phyloP scores from a whole-genome alignment of 2,888 invertebrate genomes.

The Limnephilus marmoratus region DNA sequence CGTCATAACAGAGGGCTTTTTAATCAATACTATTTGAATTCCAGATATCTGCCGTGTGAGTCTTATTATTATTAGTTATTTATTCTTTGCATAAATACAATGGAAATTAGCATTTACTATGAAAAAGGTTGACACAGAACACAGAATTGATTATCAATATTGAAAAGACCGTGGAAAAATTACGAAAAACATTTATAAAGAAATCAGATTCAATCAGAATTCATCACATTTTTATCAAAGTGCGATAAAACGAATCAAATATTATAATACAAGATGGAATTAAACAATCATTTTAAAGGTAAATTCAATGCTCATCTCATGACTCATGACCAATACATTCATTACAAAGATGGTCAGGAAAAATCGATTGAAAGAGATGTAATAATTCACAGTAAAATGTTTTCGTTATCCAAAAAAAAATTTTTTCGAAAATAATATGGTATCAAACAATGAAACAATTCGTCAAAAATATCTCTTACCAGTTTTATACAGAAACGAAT shows the following conservation, averaged over 20 bases:
- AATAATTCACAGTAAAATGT: not conserved
- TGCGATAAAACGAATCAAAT: not conserved
- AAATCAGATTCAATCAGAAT: not conserved
- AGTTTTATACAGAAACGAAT: not conserved
- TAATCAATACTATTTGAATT: not conserved
- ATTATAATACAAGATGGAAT: not conserved
- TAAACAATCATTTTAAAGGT: not conserved
- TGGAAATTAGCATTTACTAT: not conserved
- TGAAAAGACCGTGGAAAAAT: not conserved
- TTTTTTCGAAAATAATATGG: too few species aligned
- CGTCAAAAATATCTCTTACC: not conserved
- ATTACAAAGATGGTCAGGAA: not conserved
- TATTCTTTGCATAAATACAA: slow-evolving; percentile 20
- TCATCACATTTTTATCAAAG: not conserved
- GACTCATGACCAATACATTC: not conserved
- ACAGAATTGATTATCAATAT: not conserved
- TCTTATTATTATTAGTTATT: not conserved
- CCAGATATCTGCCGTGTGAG: not conserved
- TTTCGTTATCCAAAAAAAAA: not conserved
- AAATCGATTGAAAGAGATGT: not conserved
- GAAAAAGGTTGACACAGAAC: not conserved
- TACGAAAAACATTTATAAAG: not conserved
- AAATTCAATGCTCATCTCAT: not conserved
- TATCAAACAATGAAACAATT: not conserved
- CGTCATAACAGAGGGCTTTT: not conserved